Evolutionary conservation across 1,140 invertebrate genomes (phyloP).

Genomic region (Gonioctena quinquepunctata): DNA sequence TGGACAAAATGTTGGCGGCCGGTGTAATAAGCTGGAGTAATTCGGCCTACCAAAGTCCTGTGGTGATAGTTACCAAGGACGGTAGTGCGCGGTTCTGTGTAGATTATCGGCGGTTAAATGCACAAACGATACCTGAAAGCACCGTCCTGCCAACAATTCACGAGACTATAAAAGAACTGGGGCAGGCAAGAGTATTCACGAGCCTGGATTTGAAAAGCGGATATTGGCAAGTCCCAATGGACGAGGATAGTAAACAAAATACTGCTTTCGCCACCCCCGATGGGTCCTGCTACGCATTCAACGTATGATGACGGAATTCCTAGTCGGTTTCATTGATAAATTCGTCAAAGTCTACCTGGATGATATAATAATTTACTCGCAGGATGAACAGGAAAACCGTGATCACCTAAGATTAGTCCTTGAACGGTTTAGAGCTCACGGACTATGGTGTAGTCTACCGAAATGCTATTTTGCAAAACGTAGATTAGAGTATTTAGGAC

Average conservation of each 20-base stretch:
- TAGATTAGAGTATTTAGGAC: conserved; percentile 41
- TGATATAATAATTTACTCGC: conserved; percentile 30
- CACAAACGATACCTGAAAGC: conserved; percentile 44
- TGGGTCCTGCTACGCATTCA: conserved; percentile 37
- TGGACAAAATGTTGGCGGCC: conserved; percentile 4
- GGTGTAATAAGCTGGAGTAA: conserved; percentile 12
- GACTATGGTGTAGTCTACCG: neutral
- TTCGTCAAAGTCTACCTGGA: conserved; percentile 41
- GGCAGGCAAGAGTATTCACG: conserved; percentile 26
- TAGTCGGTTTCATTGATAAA: conserved; percentile 31
- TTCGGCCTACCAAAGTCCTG: conserved; percentile 8
- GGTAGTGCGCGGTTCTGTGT: conserved; percentile 48
- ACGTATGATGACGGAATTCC: no score
- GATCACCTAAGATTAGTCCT: conserved; percentile 22
- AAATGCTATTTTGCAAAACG: conserved; percentile 25
- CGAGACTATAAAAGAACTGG: conserved; percentile 20
- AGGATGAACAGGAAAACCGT: neutral
- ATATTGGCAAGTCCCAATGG: conserved; percentile 45
- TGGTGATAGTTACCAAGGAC: conserved; percentile 44
- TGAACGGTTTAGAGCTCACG: conserved; percentile 9
- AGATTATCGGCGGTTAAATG: conserved; percentile 54
- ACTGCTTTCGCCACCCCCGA: conserved; percentile 46
- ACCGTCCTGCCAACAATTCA: conserved; percentile 37
- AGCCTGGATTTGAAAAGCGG: conserved; percentile 37
- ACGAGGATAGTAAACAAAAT: conserved; percentile 21